phyloP scores from a whole-genome alignment of 2,113 vertebrate genomes.

The Zapus hudsonius region DNA sequence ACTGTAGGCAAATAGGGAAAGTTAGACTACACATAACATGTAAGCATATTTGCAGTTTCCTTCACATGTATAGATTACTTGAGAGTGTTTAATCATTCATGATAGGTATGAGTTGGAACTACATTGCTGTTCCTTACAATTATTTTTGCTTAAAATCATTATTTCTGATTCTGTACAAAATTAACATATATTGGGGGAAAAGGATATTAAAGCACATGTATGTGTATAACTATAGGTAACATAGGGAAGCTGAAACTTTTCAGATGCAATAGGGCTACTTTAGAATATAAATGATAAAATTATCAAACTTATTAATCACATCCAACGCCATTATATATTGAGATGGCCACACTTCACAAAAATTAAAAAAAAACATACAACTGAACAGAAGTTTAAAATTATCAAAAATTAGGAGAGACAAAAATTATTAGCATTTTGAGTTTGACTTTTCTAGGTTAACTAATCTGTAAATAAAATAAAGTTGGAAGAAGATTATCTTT shows the following conservation, averaged over 20 bases:
- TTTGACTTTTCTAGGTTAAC: not conserved
- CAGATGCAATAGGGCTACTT: not conserved
- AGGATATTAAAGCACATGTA: not conserved
- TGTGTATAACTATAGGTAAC: not conserved
- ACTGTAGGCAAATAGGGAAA: not conserved
- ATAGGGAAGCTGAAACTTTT: not conserved
- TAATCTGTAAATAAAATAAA: constrained; percentile 24
- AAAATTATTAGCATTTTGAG: not conserved
- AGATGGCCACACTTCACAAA: not conserved
- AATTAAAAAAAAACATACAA: not conserved
- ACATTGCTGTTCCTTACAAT: not conserved
- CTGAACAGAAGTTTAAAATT: not conserved
- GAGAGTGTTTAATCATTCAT: not conserved
- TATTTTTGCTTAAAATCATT: fast-evolving
- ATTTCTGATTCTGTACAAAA: not conserved
- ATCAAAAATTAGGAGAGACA: not conserved
- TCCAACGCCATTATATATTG: not conserved
- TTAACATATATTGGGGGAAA: not conserved
- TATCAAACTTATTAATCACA: not conserved
- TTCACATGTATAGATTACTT: not conserved
- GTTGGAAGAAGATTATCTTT: not conserved
- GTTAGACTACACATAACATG: not conserved
- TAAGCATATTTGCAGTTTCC: not conserved
- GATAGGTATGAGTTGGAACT: not conserved
- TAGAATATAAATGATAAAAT: not conserved